Evolutionary conservation across 1,140 invertebrate genomes (phyloP).

Genomic region (Diorhabda elongata): DNA sequence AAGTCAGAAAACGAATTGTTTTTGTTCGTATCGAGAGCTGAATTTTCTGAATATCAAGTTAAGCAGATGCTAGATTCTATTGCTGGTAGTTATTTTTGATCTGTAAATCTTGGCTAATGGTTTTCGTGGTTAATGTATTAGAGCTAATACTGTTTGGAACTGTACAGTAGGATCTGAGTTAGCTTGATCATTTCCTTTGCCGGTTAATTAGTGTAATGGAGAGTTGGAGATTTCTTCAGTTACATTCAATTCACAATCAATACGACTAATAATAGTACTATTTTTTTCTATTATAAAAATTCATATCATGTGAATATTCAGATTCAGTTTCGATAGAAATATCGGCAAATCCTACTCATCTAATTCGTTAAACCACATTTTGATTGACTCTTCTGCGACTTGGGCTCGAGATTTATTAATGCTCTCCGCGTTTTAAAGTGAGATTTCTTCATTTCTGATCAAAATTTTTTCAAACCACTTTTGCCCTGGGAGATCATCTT

Average conservation of each 20-base stretch:
- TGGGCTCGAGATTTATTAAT: conserved; percentile 21
- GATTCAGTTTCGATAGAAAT: conserved; percentile 12
- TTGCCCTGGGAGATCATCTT: conserved; percentile 3
- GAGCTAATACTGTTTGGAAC: conserved; percentile 6
- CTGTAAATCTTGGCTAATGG: background rate
- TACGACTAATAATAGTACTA: conserved; percentile 6
- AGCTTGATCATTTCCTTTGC: conserved; percentile 2
- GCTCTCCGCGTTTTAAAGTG: conserved; percentile 10
- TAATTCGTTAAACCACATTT: conserved; percentile 1
- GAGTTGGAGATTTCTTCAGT: conserved; percentile 5
- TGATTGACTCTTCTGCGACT: conserved; percentile 18
- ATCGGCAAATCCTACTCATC: conserved; percentile 2
- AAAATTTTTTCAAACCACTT: conserved; percentile 15
- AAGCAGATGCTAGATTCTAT: background rate
- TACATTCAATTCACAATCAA: conserved; percentile 6
- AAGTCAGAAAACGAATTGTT: conserved; percentile 8
- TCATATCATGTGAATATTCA: background rate
- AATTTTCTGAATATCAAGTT: background rate
- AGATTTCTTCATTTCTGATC: conserved; percentile 7
- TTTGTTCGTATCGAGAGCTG: conserved; percentile 5
- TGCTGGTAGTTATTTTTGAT: conserved; percentile 4
- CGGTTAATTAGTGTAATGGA: conserved; percentile 1
- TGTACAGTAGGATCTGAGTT: conserved; percentile 4
- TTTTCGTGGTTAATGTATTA: conserved; percentile 6
- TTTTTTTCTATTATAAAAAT: conserved; percentile 7